A percentile compares a stretch with the other conserved stretches of the same genome.
Conservation (phyloP, 2,888 invertebrate genomes). For the Prosapia bicincta region DNA sequence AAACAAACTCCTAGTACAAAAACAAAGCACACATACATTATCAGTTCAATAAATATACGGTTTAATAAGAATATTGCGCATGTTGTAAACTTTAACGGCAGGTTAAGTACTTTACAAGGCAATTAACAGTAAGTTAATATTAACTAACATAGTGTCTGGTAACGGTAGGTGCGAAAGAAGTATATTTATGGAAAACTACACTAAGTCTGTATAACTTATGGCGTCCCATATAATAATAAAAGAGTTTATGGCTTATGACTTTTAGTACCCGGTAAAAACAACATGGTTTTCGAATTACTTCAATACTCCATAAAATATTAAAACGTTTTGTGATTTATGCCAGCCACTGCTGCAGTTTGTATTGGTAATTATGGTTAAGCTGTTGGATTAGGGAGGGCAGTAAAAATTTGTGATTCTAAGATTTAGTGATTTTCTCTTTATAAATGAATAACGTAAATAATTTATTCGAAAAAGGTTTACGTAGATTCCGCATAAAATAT, state of each 20-base stretch:
- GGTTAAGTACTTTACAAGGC: not conserved
- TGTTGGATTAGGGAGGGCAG: too few relatives aligned
- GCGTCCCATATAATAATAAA: not conserved
- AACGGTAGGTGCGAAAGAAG: not conserved
- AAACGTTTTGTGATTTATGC: not conserved
- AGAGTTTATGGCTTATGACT: not conserved
- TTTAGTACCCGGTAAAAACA: not conserved
- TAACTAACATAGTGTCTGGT: too few relatives aligned
- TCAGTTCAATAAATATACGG: not conserved
- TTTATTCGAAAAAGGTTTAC: too few relatives aligned
- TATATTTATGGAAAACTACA: not conserved
- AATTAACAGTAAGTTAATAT: not conserved
- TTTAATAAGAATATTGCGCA: not conserved
- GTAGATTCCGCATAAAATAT: too few relatives aligned
- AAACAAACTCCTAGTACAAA: not conserved
- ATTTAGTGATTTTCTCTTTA: too few relatives aligned
- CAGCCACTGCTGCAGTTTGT: too few relatives aligned
- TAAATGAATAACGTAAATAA: too few relatives aligned
- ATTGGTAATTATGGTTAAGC: too few relatives aligned
- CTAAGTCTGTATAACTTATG: not conserved
- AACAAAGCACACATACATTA: not conserved
- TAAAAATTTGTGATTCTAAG: too few relatives aligned
- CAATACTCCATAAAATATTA: not conserved
- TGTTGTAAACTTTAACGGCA: not conserved
- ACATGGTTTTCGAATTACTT: not conserved